These are phyloP conservation scores for Prionchulus punctatus DNA, from an alignment of 2,888 invertebrate species.

Conservation along the genomic window DNA sequence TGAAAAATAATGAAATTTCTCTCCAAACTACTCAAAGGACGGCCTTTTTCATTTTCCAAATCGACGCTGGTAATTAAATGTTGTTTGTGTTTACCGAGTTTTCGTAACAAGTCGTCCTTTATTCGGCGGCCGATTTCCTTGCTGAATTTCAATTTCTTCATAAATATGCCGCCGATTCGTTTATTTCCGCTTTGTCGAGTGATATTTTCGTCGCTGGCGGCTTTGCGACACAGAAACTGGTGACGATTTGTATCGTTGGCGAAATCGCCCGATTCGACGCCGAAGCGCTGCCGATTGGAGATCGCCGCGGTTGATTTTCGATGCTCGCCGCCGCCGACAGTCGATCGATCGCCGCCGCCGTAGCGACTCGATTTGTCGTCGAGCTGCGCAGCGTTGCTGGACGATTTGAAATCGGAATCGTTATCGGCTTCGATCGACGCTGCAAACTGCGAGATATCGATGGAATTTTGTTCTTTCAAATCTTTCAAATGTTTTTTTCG, in stretches of 20 bases:
- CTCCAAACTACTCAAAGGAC: conserved; percentile 69
- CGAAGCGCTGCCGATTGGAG: neutral
- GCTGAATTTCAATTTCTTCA: neutral
- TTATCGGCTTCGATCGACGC: no score
- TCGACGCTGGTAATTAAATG: conserved; percentile 49
- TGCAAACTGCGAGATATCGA: no score
- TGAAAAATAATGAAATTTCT: conserved; percentile 90
- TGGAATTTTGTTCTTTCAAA: neutral
- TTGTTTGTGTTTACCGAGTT: conserved; percentile 30
- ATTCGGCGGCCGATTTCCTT: conserved; percentile 5
- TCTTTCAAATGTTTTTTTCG: neutral
- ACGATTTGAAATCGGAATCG: no score
- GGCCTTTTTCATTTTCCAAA: conserved; percentile 60
- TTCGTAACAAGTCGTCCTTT: conserved; percentile 6
- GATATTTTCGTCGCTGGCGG: neutral
- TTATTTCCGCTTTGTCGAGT: no score
- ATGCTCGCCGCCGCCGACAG: no score
- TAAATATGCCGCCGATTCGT: neutral
- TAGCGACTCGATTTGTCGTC: no score
- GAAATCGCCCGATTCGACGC: no score
- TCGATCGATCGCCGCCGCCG: no score
- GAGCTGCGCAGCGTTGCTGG: no score
- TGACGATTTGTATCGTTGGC: neutral
- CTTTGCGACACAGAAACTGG: no score
- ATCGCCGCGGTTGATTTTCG: neutral